phyloP scores from a whole-genome alignment of 2,797 vertebrate species.

The Momotus momota region DNA sequence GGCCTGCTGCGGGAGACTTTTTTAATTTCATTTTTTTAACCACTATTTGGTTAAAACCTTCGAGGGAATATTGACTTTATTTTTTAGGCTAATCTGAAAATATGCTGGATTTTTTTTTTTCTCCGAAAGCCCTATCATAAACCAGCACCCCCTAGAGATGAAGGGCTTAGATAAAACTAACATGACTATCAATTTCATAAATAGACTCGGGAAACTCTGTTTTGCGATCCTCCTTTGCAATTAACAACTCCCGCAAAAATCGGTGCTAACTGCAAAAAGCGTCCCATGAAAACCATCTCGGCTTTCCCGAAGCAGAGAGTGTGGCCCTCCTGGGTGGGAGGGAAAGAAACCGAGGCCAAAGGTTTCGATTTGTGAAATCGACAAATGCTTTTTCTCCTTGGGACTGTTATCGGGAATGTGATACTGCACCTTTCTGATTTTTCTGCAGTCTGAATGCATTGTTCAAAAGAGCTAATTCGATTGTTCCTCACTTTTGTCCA shows the following conservation, averaged over 20 bases:
- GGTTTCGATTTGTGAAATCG: slow-evolving; percentile 40
- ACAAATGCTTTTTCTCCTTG: not conserved
- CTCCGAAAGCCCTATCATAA: not conserved
- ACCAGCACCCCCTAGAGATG: not conserved
- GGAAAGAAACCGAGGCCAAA: not conserved
- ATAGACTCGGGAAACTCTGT: not conserved
- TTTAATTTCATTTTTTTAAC: not conserved
- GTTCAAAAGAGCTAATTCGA: not conserved
- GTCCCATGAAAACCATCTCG: not conserved
- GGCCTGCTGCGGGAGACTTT: not conserved
- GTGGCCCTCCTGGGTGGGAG: not conserved
- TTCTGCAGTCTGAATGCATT: not conserved
- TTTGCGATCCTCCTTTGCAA: not conserved
- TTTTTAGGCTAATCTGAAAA: not conserved
- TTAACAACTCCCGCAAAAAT: not conserved
- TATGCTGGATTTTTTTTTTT: not conserved
- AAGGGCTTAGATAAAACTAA: not conserved
- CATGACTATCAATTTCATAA: not conserved
- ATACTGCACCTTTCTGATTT: not conserved
- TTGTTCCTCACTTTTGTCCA: not conserved
- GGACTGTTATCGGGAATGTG: not conserved
- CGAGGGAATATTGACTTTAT: not conserved
- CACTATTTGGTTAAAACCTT: not conserved
- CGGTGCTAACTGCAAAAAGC: not conserved
- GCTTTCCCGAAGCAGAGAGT: not conserved